Evolutionary conservation across 2,797 vertebrate genomes (phyloP).

Genomic region (Lophotriccus pileatus): DNA sequence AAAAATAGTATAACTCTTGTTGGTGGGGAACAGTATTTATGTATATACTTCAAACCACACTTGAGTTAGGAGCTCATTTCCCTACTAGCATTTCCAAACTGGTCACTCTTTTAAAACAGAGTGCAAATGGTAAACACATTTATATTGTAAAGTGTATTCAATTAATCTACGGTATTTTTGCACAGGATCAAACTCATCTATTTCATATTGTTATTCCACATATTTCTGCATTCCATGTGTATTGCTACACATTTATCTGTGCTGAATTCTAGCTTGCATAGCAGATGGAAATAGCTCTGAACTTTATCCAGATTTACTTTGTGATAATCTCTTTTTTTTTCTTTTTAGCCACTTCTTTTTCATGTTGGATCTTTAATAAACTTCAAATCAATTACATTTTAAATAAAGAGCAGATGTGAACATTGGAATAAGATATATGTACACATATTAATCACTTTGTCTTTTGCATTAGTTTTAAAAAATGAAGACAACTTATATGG

Average conservation of each 20-base stretch:
- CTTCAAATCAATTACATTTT: background rate
- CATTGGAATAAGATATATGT: background rate
- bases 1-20: background rate
- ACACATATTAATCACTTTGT: background rate
- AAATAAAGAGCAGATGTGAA: background rate
- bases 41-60: background rate
- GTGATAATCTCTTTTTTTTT: background rate
- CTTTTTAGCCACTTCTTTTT: background rate
- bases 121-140: background rate
- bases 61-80: background rate
- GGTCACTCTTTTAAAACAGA: background rate
- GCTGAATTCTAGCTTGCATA: background rate
- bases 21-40: background rate
- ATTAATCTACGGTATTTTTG: background rate
- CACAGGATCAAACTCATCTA: background rate
- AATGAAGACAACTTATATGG: background rate
- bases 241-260: background rate
- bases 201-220: background rate
- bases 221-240: background rate
- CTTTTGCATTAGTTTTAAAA: background rate
- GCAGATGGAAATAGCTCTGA: background rate
- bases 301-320: background rate
- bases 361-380: background rate
- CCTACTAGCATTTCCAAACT: background rate
- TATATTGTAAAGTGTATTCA: background rate